phyloP scores from a whole-genome alignment of 2,888 invertebrate genomes.

The Caenorhabditis angaria region DNA sequence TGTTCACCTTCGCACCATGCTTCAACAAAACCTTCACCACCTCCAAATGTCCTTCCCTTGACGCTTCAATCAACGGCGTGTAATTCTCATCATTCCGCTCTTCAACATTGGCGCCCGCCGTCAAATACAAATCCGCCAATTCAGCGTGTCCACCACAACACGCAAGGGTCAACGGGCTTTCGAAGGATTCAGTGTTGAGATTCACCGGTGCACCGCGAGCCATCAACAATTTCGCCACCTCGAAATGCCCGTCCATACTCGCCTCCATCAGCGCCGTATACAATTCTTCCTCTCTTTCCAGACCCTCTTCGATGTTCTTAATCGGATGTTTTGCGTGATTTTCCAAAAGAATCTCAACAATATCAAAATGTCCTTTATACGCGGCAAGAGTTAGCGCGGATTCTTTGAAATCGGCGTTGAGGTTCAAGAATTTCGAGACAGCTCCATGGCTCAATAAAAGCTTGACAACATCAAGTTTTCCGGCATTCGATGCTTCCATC shows the following conservation, averaged over 20 bases:
- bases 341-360: conserved; percentile 89
- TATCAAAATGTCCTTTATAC: conserved; percentile 93
- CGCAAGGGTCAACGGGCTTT: conserved; percentile 95
- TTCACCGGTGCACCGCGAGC: conserved; percentile 98
- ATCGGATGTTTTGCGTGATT: conserved; percentile 7
- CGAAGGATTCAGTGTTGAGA: conserved; percentile 95
- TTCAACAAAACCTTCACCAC: conserved; percentile 91
- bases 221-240: conserved; percentile 81
- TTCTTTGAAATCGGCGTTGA: conserved; percentile 81
- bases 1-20: conserved; percentile 86
- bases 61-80: conserved; percentile 98
- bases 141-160: conserved; percentile 99
- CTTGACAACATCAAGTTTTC: conserved; percentile 73
- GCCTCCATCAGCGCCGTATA: conserved; percentile 99
- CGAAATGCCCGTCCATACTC: conserved; percentile 99
- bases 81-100: conserved; percentile 93
- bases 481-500: conserved; percentile 74
- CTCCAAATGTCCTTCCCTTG: conserved; percentile 79
- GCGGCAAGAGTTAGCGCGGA: conserved; percentile 93
- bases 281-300: conserved; percentile 80
- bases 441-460: conserved; percentile 46
- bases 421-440: conserved; percentile 77
- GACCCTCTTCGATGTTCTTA: conserved; percentile 5
- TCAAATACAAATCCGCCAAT: conserved; percentile 83
- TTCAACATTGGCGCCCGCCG: conserved; percentile 96